Evolutionary conservation across 2,888 invertebrate genomes (phyloP), one percentile per base, ranked within the genome.

Genomic region (Chalcis sispes): DNA sequence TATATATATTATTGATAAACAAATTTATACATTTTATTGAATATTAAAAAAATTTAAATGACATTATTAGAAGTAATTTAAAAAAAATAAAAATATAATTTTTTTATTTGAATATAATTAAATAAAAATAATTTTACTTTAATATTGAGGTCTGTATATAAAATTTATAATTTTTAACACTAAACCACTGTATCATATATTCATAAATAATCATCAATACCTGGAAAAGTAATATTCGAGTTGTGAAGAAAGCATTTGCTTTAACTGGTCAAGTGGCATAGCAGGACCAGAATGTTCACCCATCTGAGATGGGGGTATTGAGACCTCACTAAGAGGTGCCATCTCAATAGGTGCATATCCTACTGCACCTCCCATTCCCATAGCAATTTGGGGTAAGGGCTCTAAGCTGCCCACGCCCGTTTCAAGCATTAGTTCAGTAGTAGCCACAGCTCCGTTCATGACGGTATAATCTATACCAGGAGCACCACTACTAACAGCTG

Each of bases 181-280:
- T n/a, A n/a, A n/a, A n/a, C n/a, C n/a, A n/a, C n/a, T n/a, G n/a
- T n/a, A n/a, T n/a, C n/a, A n/a, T n/a, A n/a, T n/a, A n/a, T n/a
- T n/a, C n/a, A n/a, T n/a, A n/a, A n/a, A n/a, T n/a, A n/a, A n/a
- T n/a, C 50, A 10, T 25, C 0, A 10, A 36, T 88, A 95, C 95
- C 95, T 93, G 84, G 95, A 96, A 90, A 96, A 96, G 89, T 96
- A 96, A 89, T 95, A 96, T 90, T 96, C 96, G 84, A 96, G 91
- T 89, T 96, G 96, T 72, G 93, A 92, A 82, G 94, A 94, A 84
- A 96, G 92, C 92, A 94, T 91, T 85, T 92, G 93, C 89, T 94
- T 94, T 59, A 96, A 90, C 89, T 95, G 93, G 82, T 94, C 94
- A 86, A 94, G 90, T 79, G 94, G 91, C 84, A 93, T 91, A 36